phyloP scores from a whole-genome alignment of 2,113 vertebrate genomes.

The Progne subis region DNA sequence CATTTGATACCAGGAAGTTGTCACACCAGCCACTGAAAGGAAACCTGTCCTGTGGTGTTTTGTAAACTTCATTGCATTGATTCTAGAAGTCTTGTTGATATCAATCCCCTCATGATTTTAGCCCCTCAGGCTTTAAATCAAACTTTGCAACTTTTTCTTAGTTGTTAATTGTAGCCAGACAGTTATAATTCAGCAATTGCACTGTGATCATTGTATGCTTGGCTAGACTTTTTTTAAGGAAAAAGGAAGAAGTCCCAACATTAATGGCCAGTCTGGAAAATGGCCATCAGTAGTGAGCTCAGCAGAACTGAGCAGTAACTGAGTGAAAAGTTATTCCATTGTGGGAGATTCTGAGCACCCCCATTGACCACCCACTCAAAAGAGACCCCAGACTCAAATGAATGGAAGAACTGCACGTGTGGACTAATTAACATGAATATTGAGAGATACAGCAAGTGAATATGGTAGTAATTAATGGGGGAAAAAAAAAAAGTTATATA shows the following conservation, averaged over 20 bases:
- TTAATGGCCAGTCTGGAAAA: background rate
- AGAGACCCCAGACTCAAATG: background rate
- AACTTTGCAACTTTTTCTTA: background rate
- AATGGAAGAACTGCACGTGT: background rate
- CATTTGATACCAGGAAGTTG: background rate
- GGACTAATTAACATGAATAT: background rate
- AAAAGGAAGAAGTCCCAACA: background rate
- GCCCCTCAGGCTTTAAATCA: background rate
- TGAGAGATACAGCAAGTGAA: rapidly evolving
- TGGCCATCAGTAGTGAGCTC: background rate
- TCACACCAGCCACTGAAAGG: background rate
- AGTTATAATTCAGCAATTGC: background rate
- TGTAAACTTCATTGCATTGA: background rate
- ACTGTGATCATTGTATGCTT: background rate
- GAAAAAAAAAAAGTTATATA: background rate
- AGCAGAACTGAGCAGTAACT: background rate
- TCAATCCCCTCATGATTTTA: background rate
- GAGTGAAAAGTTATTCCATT: background rate
- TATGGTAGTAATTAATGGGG: background rate
- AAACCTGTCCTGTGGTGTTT: background rate
- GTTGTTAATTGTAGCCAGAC: background rate
- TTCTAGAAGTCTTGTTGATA: background rate
- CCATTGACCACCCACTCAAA: background rate
- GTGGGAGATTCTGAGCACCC: background rate
- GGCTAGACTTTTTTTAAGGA: background rate